Evolutionary conservation across 2,888 invertebrate genomes (phyloP), one percentile per base, ranked within the genome.

Genomic region (Parasteatoda lunata): DNA sequence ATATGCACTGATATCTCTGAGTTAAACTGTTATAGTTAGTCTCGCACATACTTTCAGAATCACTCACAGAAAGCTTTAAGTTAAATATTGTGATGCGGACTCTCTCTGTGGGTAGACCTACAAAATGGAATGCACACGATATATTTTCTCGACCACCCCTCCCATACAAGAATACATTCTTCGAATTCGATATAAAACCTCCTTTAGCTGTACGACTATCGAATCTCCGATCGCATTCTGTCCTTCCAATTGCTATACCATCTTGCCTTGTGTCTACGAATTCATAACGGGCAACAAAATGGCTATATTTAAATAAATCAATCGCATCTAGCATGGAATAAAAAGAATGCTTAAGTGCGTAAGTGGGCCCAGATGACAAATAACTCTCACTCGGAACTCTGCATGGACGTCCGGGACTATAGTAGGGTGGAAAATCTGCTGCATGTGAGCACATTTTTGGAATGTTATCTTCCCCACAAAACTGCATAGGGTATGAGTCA

Each of bases 131-230:
- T 15, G 85, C 77, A 91, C 96, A 96, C 88, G 94, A 95, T 80
- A 96, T 92, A 91, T 96, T 95, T 91, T 94, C 94, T 49, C 95
- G 94, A 1, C 96, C 96, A n/a, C 96, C 96, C 90, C 96, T 93
- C 2, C 96, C 96, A 91, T 95, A 96, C 91, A 96, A 94, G 92
- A 96, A 96, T 79, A 96, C 95, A 90, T 95, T 96, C 90, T 94
- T 94, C 8, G 96, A 96, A 49, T 96, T 96, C 91, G 94, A 94
- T 91, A 96, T 95, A 90, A 94, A 93, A n/a, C 95, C 95, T 45
- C 91, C 91, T 45, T 90, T 90, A 15, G 88, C 89, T 15, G 88
- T 76, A 8, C 77, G 73, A 51, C 89, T 89, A 45, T 89, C 85
- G 48, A 89, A 85, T n/a, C 82, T 69, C 64, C 89, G 54, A 48